A percentile compares a stretch with the other conserved stretches of the same genome.
Evolutionary conservation across 1,140 invertebrate genomes (phyloP).

Genomic region (Nasonia giraulti): DNA sequence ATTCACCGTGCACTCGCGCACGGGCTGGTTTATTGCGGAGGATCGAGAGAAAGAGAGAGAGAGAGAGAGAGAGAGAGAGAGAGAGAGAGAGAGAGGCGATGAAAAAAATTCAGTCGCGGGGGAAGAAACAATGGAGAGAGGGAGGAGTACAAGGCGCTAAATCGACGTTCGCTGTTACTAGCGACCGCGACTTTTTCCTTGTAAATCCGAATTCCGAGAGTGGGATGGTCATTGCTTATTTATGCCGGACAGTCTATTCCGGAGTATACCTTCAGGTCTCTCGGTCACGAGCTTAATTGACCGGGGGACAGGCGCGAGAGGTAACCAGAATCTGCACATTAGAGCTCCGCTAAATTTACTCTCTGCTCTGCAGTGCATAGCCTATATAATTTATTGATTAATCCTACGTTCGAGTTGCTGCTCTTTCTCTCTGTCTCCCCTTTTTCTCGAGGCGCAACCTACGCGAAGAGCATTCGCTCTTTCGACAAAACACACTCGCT

Average conservation of each 20-base stretch:
- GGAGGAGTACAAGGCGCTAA: neutral
- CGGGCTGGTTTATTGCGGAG: constrained; percentile 25
- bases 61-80: too few relatives aligned
- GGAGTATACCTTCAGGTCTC: neutral
- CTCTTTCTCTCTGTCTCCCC: too few relatives aligned
- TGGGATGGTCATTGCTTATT: neutral
- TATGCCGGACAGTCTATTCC: neutral
- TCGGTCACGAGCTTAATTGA: neutral
- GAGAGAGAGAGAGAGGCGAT: too few relatives aligned
- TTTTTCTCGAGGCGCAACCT: neutral
- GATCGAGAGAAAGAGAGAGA: too few relatives aligned
- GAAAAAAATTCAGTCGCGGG: neutral
- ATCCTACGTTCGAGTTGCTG: neutral
- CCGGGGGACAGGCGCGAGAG: too few relatives aligned
- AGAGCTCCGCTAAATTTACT: too few relatives aligned
- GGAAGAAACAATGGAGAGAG: neutral
- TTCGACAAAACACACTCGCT: too few relatives aligned
- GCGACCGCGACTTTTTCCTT: neutral
- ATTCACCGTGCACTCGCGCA: constrained; percentile 5
- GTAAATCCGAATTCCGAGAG: neutral
- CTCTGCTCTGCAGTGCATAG: too few relatives aligned
- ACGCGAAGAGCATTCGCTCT: too few relatives aligned
- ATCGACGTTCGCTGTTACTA: neutral
- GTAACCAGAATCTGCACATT: too few relatives aligned
- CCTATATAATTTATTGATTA: too few relatives aligned